These are phyloP conservation scores for Lytechinus pictus DNA, from an alignment of 35 echinoderm and acorn worm genomes.

Conservation along the genomic window DNA sequence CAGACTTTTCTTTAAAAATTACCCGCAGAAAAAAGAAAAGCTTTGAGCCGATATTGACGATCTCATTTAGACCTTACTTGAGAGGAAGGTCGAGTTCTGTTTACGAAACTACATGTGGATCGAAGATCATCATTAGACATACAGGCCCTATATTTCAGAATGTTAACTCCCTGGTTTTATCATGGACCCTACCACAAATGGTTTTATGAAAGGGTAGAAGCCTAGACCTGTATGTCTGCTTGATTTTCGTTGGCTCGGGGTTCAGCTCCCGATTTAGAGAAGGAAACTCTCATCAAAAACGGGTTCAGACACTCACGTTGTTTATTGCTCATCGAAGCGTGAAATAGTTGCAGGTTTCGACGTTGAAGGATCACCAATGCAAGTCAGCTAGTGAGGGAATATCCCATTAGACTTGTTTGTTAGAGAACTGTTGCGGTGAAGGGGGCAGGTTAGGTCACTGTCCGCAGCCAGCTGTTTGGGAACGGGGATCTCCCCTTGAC, in stretches of 20 bases:
- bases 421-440: background rate
- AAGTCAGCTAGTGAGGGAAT: background rate
- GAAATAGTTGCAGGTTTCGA: background rate
- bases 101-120: background rate
- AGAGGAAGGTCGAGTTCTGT: background rate
- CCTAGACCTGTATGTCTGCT: too few species aligned
- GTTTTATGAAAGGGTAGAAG: too few species aligned
- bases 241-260: too few species aligned
- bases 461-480: background rate
- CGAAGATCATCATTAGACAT: too few species aligned
- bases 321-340: background rate
- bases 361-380: background rate
- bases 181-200: too few species aligned
- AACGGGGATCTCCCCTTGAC: slow-evolving; percentile 24
- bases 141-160: too few species aligned
- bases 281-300: too few species aligned
- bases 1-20: background rate
- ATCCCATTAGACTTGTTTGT: too few species aligned
- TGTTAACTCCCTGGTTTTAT: too few species aligned
- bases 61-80: background rate
- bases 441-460: background rate
- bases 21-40: background rate
- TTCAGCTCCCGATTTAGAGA: too few species aligned
- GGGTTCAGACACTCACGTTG: background rate
- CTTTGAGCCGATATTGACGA: background rate